Evolutionary conservation across 1,140 invertebrate genomes (phyloP), one percentile per base, ranked within the genome.

Genomic region (Nymphalis io): DNA sequence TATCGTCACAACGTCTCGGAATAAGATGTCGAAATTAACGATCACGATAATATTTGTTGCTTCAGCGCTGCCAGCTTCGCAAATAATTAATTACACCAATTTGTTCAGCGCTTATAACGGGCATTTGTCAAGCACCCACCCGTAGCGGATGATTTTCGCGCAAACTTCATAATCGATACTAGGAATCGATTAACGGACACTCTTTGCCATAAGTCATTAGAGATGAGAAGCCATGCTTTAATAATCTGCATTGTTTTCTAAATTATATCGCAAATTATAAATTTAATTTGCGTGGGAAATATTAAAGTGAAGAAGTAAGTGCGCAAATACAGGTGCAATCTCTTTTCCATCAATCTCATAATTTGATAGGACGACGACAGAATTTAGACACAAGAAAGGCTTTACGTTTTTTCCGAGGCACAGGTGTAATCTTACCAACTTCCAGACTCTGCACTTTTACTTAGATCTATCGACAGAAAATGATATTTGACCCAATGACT

Each of bases 11-110:
- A 64, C 84, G 77, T 76, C 78, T 81, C 78, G 71, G 66, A 82
- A 75, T 90, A 84, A 87, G 84, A 88, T 89, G 86, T 89, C 80
- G 84, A 88, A 88, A 91, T 89, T 89, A 91, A 91, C 89, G 89
- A 91, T 88, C 89, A 89, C 82, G 85, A 91, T 91, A 89, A 90
- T 90, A 88, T 89, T 91, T 91, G 89, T 84, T 88, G 87, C 84
- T 82, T 90, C 84, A 84, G 75, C 81, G 84, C 80, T 84, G 79
- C 79, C 82, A 82, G 79, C 83, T 80, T 81, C 72, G 74, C 83
- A 77, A 67, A 84, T 87, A 86, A 91, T 91, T 90, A 90, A 91
- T 91, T 82, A 87, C 85, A 83, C 80, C 83, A 91, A 90, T 91
- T 91, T 91, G 89, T 91, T 87, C 88, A 74, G 74, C 82, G 85